Base-by-base conservation (phyloP, 2,113 vertebrate species). In the Conger conger region DNA sequence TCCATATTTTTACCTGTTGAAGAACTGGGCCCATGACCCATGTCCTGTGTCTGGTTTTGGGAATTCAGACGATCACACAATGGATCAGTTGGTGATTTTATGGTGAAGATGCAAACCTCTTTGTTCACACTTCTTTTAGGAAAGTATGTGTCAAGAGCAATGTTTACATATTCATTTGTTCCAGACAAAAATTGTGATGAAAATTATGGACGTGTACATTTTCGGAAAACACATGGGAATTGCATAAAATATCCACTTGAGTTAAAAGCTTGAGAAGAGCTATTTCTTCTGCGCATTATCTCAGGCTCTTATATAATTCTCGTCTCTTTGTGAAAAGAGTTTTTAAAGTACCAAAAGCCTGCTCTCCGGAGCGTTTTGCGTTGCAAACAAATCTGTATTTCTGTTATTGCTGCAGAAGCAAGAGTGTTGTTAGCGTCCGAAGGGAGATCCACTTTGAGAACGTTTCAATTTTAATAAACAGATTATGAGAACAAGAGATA, bases 381-480 rank as follows among this genome's bases (percentile, higher is more conserved):
- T 40, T 68, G 77, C 73, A 42, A 79, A 53, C 80, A 81, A 76
- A 77, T 35, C 2, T 30, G 81, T 81, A 95, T 96, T 95, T 92
- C 93, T 89, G 91, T 88, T 94, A 94, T 93, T 95, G 94, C 91
- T 96, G 93, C 91, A 93, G 81, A 82, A 79, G 90, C 91, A 93
- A 94, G 94, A 93, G 92, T 93, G 94, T 95, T 95, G 93, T 93
- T 95, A 93, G 93, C 93, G 93, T 94, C 95, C 93, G 88, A 92
- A 89, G 95, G 94, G 94, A 97, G 94, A 97, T 95, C 93, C 93
- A 86, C 90, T 97, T 96, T 93, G 93, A 92, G 88, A 92, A 95
- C 94, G 96, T 94, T 97, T 95, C 96, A 95, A 94, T 96, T 96
- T 96, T 95, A 96, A 96, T 97, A 97, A 97, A 95, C 94, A 95